Evolutionary conservation across 2,113 vertebrate species (phyloP).

Genomic region (Antigone vipio): DNA sequence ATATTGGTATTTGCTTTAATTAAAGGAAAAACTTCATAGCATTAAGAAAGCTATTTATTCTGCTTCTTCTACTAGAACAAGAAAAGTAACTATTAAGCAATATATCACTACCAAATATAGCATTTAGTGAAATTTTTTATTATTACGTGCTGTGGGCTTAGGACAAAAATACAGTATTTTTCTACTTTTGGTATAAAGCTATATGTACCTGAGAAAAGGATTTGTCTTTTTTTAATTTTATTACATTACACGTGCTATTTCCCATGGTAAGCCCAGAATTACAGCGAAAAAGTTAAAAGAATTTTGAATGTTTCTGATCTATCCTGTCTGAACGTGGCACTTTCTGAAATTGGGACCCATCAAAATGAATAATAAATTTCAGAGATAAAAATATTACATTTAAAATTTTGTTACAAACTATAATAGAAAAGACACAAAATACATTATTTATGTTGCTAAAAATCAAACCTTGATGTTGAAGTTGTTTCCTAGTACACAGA

Average conservation of each 20-base stretch:
- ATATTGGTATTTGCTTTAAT: background rate
- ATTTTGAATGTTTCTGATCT: conserved; percentile 47
- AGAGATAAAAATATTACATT: conserved; percentile 39
- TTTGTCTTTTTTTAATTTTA: background rate
- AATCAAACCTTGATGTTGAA: conserved; percentile 26
- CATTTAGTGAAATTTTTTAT: background rate
- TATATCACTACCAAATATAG: background rate
- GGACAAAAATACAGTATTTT: background rate
- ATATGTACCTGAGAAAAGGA: background rate
- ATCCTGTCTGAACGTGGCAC: conserved; percentile 3
- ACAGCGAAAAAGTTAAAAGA: conserved; percentile 33
- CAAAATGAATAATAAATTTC: conserved; percentile 57
- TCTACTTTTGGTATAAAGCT: conserved; percentile 19
- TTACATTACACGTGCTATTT: conserved; percentile 20
- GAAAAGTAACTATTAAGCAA: background rate
- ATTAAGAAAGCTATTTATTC: background rate
- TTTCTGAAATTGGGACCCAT: conserved; percentile 36
- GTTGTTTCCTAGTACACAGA: conserved; percentile 52
- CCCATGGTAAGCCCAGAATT: conserved; percentile 18
- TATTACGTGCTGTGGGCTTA: background rate
- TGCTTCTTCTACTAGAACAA: background rate
- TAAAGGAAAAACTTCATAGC: background rate
- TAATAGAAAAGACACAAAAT: conserved; percentile 46
- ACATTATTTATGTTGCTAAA: conserved; percentile 63
- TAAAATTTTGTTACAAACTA: conserved; percentile 31